phyloP scores from a whole-genome alignment of 1,140 invertebrate genomes.

The Aethina tumida region DNA sequence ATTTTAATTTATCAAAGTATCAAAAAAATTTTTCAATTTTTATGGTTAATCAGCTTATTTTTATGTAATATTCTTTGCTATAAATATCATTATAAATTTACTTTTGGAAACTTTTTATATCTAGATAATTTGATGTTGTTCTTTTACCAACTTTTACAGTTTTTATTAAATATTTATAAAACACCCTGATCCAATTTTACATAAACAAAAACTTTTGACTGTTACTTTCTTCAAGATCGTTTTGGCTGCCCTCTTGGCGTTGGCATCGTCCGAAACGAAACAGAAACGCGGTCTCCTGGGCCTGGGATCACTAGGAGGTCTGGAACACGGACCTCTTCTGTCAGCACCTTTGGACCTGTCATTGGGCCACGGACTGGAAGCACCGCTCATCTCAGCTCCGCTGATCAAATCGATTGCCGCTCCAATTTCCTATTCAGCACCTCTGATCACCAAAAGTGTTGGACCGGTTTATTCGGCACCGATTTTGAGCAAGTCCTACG shows the following conservation, averaged over 20 bases:
- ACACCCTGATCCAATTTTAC: no score
- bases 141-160: no score
- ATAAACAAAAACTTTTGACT: no score
- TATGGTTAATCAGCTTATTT: no score
- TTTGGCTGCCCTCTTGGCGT: conserved; percentile 14
- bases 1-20: no score
- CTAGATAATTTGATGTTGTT: no score
- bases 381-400: conserved; percentile 6
- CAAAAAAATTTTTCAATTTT: no score
- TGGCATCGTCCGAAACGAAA: conserved; percentile 13
- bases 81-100: no score
- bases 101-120: no score
- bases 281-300: conserved; percentile 20
- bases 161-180: no score
- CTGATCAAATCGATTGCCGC: conserved; percentile 6
- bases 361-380: conserved; percentile 8
- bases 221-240: no score
- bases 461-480: conserved; percentile 12
- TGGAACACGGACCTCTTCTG: conserved; percentile 8
- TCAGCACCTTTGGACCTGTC: conserved; percentile 10
- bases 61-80: no score
- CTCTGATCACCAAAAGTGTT: conserved; percentile 15
- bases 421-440: conserved; percentile 13
- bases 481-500: conserved; percentile 12
- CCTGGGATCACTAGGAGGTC: conserved; percentile 8